Conservation (phyloP, 2,888 invertebrate genomes). For the Ariolimax columbianus region DNA sequence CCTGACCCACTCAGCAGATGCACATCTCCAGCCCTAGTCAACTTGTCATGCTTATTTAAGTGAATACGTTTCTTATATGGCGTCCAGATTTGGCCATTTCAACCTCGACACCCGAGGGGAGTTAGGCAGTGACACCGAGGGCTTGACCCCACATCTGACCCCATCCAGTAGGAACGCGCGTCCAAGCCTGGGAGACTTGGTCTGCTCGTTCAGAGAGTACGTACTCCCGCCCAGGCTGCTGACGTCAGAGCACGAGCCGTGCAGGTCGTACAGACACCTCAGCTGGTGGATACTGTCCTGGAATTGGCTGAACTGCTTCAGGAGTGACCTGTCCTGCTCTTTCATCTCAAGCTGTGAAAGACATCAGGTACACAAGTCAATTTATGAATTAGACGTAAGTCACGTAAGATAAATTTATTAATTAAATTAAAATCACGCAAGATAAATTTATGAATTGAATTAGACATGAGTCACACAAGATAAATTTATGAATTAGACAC, state of each 20-base stretch:
- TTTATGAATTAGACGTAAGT: too few relatives aligned
- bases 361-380: too few relatives aligned
- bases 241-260: slow-evolving; percentile 64
- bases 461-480: too few relatives aligned
- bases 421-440: too few relatives aligned
- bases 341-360: slow-evolving; percentile 66
- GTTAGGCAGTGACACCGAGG: slow-evolving; percentile 60
- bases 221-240: slow-evolving; percentile 65
- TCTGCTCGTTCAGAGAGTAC: slow-evolving; percentile 63
- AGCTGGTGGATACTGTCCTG: slow-evolving; percentile 67
- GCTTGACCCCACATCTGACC: slow-evolving; percentile 49
- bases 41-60: too few relatives aligned
- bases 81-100: slow-evolving; percentile 68
- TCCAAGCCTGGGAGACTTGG: slow-evolving; percentile 38
- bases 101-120: slow-evolving; percentile 60
- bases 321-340: slow-evolving; percentile 67
- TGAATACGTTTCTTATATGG: too few relatives aligned
- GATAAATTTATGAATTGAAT: too few relatives aligned
- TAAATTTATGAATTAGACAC: too few relatives aligned
- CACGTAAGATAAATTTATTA: background rate
- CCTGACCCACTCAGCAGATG: too few relatives aligned
- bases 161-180: slow-evolving; percentile 25
- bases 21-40: too few relatives aligned
- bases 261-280: slow-evolving; percentile 61
- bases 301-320: slow-evolving; percentile 68